These are phyloP conservation scores for Philaethria dido DNA, from an alignment of 2,888 invertebrate genomes.

Conservation along the genomic window DNA sequence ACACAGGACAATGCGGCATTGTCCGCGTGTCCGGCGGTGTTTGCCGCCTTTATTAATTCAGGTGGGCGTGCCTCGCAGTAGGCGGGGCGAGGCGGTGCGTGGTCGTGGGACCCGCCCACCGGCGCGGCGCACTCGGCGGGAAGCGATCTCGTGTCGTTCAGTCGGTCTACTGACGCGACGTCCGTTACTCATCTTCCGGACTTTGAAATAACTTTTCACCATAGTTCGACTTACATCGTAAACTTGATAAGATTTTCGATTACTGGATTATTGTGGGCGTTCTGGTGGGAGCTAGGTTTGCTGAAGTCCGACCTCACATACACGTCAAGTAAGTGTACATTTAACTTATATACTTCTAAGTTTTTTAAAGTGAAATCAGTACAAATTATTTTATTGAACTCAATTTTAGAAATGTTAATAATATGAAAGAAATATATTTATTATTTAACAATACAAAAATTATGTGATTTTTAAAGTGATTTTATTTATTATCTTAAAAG, in stretches of 20 bases:
- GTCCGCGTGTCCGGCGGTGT: slow-evolving; percentile 82
- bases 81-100: slow-evolving; percentile 68
- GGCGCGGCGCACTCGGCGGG: slow-evolving; percentile 53
- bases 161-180: slow-evolving; percentile 75
- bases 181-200: slow-evolving; percentile 64
- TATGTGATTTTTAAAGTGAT: not conserved
- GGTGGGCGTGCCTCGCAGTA: slow-evolving; percentile 70
- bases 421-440: not conserved
- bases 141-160: slow-evolving; percentile 54
- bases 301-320: slow-evolving; percentile 63
- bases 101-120: slow-evolving; percentile 59
- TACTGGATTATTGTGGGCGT: slow-evolving; percentile 30
- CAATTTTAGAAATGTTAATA: not conserved
- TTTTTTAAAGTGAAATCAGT: not conserved
- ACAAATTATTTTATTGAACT: not conserved
- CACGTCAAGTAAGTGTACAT: slow-evolving; percentile 70
- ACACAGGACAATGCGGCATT: slow-evolving; percentile 80
- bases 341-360: slow-evolving; percentile 10
- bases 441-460: not conserved
- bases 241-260: slow-evolving; percentile 35
- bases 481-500: too few relatives aligned
- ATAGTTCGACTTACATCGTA: slow-evolving; percentile 39
- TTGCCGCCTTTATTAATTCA: slow-evolving; percentile 83
- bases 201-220: slow-evolving; percentile 56
- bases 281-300: slow-evolving; percentile 24